phyloP scores from a whole-genome alignment of 2,113 vertebrate genomes.

The Natator depressus region DNA sequence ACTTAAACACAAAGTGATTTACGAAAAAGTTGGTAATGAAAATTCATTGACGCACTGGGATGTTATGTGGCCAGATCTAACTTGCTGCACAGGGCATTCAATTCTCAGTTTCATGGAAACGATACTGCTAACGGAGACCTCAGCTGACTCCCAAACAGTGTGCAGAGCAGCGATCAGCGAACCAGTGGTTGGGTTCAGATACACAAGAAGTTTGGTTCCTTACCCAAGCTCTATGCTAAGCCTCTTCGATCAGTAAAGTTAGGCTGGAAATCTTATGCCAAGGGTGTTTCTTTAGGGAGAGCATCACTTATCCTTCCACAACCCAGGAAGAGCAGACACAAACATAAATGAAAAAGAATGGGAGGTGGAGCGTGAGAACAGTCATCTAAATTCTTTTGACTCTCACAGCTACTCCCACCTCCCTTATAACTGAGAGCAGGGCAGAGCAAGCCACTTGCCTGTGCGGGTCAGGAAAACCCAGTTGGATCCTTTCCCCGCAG shows the following conservation, averaged over 20 bases:
- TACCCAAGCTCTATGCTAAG: neutral
- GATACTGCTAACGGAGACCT: neutral
- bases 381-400: neutral
- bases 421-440: neutral
- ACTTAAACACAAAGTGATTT: rapidly evolving
- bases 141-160: neutral
- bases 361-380: neutral
- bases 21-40: neutral
- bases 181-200: neutral
- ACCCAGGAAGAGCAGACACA: neutral
- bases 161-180: neutral
- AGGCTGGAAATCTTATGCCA: neutral
- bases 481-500: neutral
- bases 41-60: neutral
- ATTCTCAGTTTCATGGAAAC: neutral
- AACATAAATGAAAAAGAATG: neutral
- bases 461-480: neutral
- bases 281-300: neutral
- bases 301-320: neutral
- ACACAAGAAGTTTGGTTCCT: neutral
- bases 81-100: neutral
- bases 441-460: neutral
- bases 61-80: neutral
- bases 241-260: neutral
- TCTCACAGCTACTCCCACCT: neutral